Base-by-base conservation (phyloP, 2,113 vertebrate species). In the Trochalopteron elliotii region DNA sequence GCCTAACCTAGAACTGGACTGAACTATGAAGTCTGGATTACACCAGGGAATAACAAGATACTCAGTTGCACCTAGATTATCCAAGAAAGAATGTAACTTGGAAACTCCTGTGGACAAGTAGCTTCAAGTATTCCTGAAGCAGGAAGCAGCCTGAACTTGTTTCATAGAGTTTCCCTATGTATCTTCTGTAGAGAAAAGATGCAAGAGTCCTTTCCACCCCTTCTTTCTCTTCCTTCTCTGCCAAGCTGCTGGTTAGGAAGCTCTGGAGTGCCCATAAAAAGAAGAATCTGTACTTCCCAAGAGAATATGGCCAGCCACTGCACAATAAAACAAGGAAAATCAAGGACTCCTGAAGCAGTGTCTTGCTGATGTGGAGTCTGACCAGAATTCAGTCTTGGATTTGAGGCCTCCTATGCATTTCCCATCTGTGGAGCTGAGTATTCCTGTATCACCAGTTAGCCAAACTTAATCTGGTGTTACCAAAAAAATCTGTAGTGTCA, bases 71-170 rank as follows among this genome's bases (percentile, higher is more conserved):
- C 65, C 40, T 84, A 79, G 25, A 31, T 78, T 79, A 71, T 53
- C 53, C 40, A 80, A 91, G 49, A 57, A 82, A 81, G 57, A 83
- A 77, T 47, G 28, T 68, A 40, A 59, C 30, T 53, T 65, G 37
- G 53, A 45, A 94, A 57, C 28, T 83, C 28, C 31, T 60, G 2
- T 76, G 61, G 53, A 79, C 83, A 88, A 83, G 52, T 45, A 80
- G 25, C 50, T 91, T 95, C 91, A 81, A 68, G 59, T 72, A 82
- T 35, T 18, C 37, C 35, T 52, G 37, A 52, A 75, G 59, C 44
- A 53, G 70, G 55, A 84, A 83, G 69, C 72, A 78, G 35, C 68
- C 63, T 87, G 42, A 25, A 56, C 57, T 83, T 89, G 42, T 89
- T 93, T 84, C 57, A 9, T 37, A 12, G 24, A 37, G 11, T 86